Conservation (phyloP, 2,113 vertebrate genomes). For the Synchiropus splendidus region DNA sequence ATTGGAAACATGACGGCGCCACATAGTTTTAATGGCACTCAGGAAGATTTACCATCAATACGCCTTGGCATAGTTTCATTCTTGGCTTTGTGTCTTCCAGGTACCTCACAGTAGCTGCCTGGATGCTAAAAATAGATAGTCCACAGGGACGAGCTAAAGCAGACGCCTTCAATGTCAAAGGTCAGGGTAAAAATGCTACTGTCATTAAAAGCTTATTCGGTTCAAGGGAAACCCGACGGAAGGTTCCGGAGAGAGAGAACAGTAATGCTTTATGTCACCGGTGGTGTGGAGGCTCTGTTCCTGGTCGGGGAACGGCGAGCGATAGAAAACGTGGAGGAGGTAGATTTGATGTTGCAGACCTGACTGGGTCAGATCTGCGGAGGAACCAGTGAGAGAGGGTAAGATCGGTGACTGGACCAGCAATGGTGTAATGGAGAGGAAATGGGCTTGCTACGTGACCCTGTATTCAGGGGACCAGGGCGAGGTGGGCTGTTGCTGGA, state of each 20-base stretch:
- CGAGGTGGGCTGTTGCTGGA: too few relatives aligned
- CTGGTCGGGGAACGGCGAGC: constrained; percentile 72
- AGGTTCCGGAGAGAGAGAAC: constrained; percentile 28
- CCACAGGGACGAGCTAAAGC: constrained; percentile 46
- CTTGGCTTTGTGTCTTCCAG: constrained; percentile 58
- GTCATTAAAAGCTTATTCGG: constrained; percentile 79
- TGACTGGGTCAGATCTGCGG: constrained; percentile 73
- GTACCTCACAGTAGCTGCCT: constrained; percentile 61
- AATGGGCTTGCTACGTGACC: constrained; percentile 75
- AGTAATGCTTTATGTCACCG: constrained; percentile 63
- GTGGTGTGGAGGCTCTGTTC: constrained; percentile 55
- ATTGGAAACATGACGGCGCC: constrained; percentile 36
- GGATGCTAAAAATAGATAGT: constrained; percentile 51
- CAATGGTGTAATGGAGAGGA: constrained; percentile 6
- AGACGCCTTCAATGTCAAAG: constrained; percentile 42
- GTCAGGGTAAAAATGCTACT: constrained; percentile 64
- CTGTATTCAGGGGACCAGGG: constrained; percentile 50
- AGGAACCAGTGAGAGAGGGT: constrained; percentile 24
- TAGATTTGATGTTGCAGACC: constrained; percentile 66
- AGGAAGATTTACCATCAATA: constrained; percentile 38
- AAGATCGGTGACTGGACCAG: too few relatives aligned
- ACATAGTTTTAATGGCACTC: constrained; percentile 35
- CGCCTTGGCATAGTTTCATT: constrained; percentile 50
- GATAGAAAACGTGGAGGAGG: constrained; percentile 78
- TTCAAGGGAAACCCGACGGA: constrained; percentile 11